A percentile compares a stretch with the other conserved stretches of the same genome.
These are phyloP conservation scores for Callyntrura guangdongensis DNA, from an alignment of 2,888 invertebrate genomes.

Conservation along the genomic window DNA sequence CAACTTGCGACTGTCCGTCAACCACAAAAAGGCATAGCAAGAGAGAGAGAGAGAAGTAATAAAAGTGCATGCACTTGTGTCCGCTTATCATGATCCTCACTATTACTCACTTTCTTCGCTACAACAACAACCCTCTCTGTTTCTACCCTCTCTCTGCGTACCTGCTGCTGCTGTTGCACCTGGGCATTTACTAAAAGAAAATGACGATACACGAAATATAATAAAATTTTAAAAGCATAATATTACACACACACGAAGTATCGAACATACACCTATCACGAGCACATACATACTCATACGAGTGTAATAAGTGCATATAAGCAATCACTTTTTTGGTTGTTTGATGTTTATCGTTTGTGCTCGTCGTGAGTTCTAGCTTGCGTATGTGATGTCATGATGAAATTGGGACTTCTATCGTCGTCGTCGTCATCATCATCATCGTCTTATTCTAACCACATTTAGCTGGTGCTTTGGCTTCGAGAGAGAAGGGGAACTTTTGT, in stretches of 20 bases:
- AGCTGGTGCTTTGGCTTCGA: background rate
- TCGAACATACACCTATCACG: background rate
- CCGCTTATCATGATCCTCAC: background rate
- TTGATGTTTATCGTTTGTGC: background rate
- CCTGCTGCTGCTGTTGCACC: constrained; percentile 26
- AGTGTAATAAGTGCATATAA: background rate
- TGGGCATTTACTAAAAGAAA: background rate
- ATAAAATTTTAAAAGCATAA: no score
- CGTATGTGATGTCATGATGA: constrained; percentile 13
- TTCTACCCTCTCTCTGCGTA: background rate
- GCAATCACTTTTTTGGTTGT: background rate
- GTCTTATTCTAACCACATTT: background rate
- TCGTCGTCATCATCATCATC: no score
- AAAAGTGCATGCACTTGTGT: no score
- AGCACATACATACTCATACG: background rate
- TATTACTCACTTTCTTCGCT: background rate
- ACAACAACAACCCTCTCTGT: background rate
- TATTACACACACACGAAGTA: background rate
- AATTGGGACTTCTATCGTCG: background rate
- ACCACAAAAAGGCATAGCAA: no score
- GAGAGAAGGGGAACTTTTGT: background rate
- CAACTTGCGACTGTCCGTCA: no score
- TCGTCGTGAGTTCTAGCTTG: constrained; percentile 40
- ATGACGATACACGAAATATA: background rate
- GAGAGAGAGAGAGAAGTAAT: no score